Evolutionary conservation across 2,888 invertebrate species (phyloP), one percentile per base, ranked within the genome.

Genomic region (Cheilosia scutellata): DNA sequence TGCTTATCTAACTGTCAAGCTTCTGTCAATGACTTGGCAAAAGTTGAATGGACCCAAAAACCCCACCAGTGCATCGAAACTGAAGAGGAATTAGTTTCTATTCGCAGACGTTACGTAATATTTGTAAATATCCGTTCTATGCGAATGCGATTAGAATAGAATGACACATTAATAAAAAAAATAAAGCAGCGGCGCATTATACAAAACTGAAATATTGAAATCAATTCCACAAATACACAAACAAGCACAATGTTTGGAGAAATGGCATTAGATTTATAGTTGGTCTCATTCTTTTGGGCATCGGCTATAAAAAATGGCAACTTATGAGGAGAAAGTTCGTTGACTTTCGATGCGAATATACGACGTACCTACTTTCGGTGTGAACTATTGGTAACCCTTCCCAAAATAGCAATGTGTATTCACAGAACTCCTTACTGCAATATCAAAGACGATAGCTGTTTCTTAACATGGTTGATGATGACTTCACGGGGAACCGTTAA

Each of bases 281-380:
- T 63, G 42, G 6, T 37, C 20, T 6, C 20, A 29, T 49, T 25
- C 49, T 57, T 65, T 25, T 58, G 49, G 57, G 31, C 53, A 29
- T 44, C 51, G 65, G 51, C 58, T 27, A 58, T 3, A 31, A 49
- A 5, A 71, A 57, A 65, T 49, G 29, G 29, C 31, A 2, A 40
- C 51, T 65, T 62, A 53, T 44, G 62, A 9, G 47, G 63, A 75
- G 58, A 82, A 70, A 82, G 82, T 82, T 82, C 76, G 49, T 82
- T 82, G 76, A 75, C 82, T 76, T 72, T 72, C 72, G 40, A 42
- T 44, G 27, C 25, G 33, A 13, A 5, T 25, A 3, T 25, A 37
- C 9, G 25, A 9, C 47, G 7, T 20, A 16, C 4, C 37, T 33
- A 25, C 13, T 70, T 57, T n/a, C 33, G 55, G 31, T 7, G 62